phyloP scores from a whole-genome alignment of 2,888 invertebrate species.

The Odontocerum albicorne region DNA sequence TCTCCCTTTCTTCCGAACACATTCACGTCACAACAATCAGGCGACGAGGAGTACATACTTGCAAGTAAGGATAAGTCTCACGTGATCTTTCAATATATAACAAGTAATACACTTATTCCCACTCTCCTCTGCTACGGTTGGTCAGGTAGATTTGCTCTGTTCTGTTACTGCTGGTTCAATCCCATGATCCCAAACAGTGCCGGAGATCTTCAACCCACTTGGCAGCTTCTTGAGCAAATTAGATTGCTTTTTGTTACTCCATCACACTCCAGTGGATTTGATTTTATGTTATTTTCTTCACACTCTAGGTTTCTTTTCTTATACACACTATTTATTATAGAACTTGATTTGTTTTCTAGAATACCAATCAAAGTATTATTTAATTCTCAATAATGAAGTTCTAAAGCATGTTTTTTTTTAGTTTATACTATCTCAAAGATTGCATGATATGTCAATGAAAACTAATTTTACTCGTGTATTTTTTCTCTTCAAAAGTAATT shows the following conservation, averaged over 20 bases:
- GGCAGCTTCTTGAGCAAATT: constrained; percentile 13
- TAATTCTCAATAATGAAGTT: too few species aligned
- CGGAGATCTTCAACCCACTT: not conserved
- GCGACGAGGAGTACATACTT: constrained; percentile 62
- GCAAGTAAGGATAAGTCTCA: constrained; percentile 60
- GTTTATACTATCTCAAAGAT: too few species aligned
- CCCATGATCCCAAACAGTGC: not conserved
- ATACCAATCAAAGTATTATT: too few species aligned
- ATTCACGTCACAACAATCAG: constrained; percentile 43
- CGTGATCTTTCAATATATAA: constrained; percentile 29
- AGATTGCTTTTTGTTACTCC: constrained; percentile 17
- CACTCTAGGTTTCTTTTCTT: not conserved
- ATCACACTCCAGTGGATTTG: constrained; percentile 28
- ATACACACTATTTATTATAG: constrained; percentile 7
- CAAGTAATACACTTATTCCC: constrained; percentile 31
- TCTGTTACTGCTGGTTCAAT: constrained; percentile 41
- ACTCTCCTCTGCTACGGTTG: constrained; percentile 30
- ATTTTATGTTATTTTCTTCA: constrained; percentile 20
- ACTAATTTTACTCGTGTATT: too few species aligned
- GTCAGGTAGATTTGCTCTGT: not conserved
- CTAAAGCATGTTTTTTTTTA: too few species aligned
- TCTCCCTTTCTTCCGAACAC: constrained; percentile 38
- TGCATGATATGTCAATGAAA: too few species aligned
- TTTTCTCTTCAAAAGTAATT: too few species aligned
- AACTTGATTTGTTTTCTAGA: too few species aligned